Conservation (phyloP, 2,113 vertebrate species). For the Melanotaenia duboulayi region DNA sequence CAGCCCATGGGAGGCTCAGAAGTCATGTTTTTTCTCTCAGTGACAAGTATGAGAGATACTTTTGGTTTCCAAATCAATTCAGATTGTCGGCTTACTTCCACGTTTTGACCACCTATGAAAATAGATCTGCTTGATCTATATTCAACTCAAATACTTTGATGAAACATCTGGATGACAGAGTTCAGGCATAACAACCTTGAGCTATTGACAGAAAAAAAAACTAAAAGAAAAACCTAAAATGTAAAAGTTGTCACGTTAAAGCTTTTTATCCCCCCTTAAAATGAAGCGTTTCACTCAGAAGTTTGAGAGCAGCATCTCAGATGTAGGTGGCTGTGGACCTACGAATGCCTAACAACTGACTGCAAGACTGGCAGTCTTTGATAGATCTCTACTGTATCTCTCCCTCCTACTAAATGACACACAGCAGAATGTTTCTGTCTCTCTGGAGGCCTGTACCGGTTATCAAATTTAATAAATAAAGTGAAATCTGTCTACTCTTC, state of each 20-base stretch:
- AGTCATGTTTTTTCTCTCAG: constrained; percentile 24
- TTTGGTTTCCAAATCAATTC: constrained; percentile 38
- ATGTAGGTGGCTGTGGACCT: constrained; percentile 34
- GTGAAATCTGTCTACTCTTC: constrained; percentile 83
- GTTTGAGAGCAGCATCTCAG: constrained; percentile 8
- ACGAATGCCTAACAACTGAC: constrained; percentile 42
- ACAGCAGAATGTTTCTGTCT: constrained; percentile 66
- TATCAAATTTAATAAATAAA: constrained; percentile 85
- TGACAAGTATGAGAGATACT: constrained; percentile 24
- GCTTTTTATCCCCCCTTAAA: constrained; percentile 29
- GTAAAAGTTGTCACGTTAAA: constrained; percentile 10
- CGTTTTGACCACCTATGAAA: constrained; percentile 24
- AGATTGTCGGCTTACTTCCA: constrained; percentile 22
- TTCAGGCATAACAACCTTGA: constrained; percentile 1
- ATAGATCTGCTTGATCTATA: constrained; percentile 26
- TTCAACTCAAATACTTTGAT: constrained; percentile 30
- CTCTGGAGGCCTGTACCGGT: constrained; percentile 79
- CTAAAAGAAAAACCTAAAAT: constrained; percentile 11
- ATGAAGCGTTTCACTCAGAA: constrained; percentile 22
- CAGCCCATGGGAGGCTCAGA: constrained; percentile 37
- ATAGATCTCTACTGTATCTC: constrained; percentile 59
- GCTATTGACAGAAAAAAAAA: constrained; percentile 4
- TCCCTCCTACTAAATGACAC: constrained; percentile 59
- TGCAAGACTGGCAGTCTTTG: constrained; percentile 64
- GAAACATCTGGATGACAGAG: constrained; percentile 7